Evolutionary conservation across 2,888 invertebrate species (phyloP).

Genomic region (Galeopsomyia nigrocyanea): DNA sequence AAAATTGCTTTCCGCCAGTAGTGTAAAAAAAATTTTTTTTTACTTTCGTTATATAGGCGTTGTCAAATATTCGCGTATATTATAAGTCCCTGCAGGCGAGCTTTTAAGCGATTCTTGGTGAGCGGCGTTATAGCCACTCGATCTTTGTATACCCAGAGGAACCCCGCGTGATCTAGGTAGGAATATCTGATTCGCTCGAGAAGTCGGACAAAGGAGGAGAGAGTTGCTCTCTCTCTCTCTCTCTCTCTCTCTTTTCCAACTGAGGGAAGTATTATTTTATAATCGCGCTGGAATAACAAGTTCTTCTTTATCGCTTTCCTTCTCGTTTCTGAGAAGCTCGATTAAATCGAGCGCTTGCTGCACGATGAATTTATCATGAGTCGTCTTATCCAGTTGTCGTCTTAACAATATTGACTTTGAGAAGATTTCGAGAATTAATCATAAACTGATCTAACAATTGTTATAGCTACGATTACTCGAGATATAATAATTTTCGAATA

Average conservation of each 20-base stretch:
- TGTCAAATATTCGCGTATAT: too few relatives aligned
- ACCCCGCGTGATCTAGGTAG: constrained; percentile 2
- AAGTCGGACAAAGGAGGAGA: neutral
- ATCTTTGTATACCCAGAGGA: constrained; percentile 31
- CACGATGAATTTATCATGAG: too few relatives aligned
- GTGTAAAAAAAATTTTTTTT: constrained; percentile 11
- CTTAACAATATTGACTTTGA: too few relatives aligned
- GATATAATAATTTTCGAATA: too few relatives aligned
- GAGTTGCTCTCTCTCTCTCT: neutral
- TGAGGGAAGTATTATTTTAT: constrained; percentile 30
- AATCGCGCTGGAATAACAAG: constrained; percentile 22
- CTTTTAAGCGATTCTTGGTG: constrained; percentile 35
- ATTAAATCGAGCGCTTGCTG: neutral
- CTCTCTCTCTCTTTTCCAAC: too few relatives aligned
- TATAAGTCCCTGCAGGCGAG: neutral
- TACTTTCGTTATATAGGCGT: neutral
- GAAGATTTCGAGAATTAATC: too few relatives aligned
- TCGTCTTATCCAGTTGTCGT: too few relatives aligned
- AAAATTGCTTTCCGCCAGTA: constrained; percentile 39
- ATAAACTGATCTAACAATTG: too few relatives aligned
- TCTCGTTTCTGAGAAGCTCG: neutral
- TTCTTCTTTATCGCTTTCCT: neutral
- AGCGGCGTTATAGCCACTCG: constrained; percentile 15
- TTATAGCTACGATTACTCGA: too few relatives aligned
- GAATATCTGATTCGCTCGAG: constrained; percentile 26